Percentiles rank a stretch among this genome's conserved stretches.
Conservation (phyloP, 2,888 invertebrate genomes). For the Trileptium ribeirensis region DNA sequence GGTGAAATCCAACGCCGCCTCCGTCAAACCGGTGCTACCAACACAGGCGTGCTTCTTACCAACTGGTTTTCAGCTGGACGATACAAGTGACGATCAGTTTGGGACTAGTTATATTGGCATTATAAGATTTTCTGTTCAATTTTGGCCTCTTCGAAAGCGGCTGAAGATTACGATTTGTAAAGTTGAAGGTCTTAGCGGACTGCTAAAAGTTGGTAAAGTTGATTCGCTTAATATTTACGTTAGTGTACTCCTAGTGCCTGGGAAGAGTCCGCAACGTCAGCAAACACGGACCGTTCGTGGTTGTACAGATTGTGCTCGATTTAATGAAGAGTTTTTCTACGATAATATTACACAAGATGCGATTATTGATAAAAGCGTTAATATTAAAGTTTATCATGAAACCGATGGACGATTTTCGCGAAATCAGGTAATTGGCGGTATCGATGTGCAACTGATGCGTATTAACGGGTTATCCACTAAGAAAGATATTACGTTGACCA, state of each 20-base stretch:
- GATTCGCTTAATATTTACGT: slow-evolving; percentile 51
- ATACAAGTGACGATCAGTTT: neutral
- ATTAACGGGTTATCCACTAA: slow-evolving; percentile 34
- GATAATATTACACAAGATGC: slow-evolving; percentile 46
- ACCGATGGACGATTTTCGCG: slow-evolving; percentile 43
- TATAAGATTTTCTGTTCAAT: slow-evolving; percentile 46
- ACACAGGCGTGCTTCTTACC: neutral
- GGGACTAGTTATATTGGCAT: neutral
- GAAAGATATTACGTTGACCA: slow-evolving; percentile 15
- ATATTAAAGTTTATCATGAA: slow-evolving; percentile 52
- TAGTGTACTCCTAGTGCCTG: slow-evolving; percentile 53
- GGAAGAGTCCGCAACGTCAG: slow-evolving; percentile 53
- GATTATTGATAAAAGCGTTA: slow-evolving; percentile 48
- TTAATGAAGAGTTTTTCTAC: slow-evolving; percentile 51
- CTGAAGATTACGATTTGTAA: slow-evolving; percentile 50
- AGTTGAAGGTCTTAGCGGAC: slow-evolving; percentile 51
- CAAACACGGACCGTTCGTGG: slow-evolving; percentile 49
- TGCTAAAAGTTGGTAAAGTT: slow-evolving; percentile 37
- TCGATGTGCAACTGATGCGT: slow-evolving; percentile 38
- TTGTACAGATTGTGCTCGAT: slow-evolving; percentile 51
- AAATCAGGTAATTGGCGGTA: neutral
- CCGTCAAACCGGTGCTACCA: neutral
- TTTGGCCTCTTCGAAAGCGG: slow-evolving; percentile 52
- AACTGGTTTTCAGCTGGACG: neutral
- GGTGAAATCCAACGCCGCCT: neutral